phyloP scores from a whole-genome alignment of 2,888 invertebrate species.

The Orgyia antiqua region DNA sequence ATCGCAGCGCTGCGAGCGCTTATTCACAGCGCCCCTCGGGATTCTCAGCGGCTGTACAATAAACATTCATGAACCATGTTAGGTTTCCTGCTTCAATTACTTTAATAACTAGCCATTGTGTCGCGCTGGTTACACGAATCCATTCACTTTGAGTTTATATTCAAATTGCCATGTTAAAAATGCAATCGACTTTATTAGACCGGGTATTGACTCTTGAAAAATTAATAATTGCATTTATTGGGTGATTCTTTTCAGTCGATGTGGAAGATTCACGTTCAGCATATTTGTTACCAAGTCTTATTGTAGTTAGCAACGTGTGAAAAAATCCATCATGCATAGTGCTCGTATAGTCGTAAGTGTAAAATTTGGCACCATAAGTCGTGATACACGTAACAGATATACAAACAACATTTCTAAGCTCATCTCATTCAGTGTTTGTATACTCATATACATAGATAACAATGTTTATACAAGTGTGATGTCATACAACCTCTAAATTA shows the following conservation, averaged over 20 bases:
- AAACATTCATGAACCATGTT: conserved; percentile 28
- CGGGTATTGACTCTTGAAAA: not conserved
- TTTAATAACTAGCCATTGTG: conserved; percentile 50
- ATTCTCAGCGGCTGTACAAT: conserved; percentile 25
- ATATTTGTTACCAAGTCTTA: not conserved
- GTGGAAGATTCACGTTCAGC: not conserved
- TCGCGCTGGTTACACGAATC: conserved; percentile 21
- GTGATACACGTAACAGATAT: not conserved
- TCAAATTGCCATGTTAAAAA: conserved; percentile 19
- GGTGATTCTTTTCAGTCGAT: not conserved
- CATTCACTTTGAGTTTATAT: conserved; percentile 23
- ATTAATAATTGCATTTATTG: not conserved
- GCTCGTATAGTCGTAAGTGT: conserved; percentile 1
- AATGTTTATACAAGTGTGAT: too few species aligned
- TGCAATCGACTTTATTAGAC: conserved; percentile 23
- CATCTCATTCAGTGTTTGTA: not conserved
- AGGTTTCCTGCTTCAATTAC: conserved; percentile 53
- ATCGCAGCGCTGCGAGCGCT: conserved; percentile 5
- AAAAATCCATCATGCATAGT: not conserved
- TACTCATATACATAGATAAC: too few species aligned
- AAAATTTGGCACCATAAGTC: not conserved
- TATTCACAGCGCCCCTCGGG: conserved; percentile 12
- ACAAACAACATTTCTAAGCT: not conserved
- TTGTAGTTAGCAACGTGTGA: conserved; percentile 1
- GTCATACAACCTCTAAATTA: too few species aligned